Evolutionary conservation across 2,113 vertebrate species (phyloP).

Genomic region (Aphyosemion australe): DNA sequence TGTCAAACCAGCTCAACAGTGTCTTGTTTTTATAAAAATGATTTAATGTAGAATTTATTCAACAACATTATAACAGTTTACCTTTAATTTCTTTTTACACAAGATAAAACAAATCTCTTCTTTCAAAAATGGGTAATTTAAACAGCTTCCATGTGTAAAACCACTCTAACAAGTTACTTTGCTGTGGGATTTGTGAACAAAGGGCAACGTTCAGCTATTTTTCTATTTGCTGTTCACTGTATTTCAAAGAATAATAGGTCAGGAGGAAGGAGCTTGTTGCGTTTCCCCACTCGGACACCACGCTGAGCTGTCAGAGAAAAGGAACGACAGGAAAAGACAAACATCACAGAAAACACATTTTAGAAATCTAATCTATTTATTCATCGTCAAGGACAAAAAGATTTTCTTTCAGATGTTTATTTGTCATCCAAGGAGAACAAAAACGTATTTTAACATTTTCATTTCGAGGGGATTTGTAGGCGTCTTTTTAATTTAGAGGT

Average conservation of each 20-base stretch:
- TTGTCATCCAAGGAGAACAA: neutral
- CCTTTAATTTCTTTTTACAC: too few relatives aligned
- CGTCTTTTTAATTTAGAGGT: too few relatives aligned
- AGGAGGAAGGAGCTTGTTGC: slow-evolving; percentile 5
- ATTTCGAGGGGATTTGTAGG: neutral
- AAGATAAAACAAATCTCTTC: too few relatives aligned
- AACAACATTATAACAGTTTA: too few relatives aligned
- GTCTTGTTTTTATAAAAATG: neutral
- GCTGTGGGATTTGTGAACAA: too few relatives aligned
- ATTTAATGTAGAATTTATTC: too few relatives aligned
- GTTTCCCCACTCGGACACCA: slow-evolving; percentile 21
- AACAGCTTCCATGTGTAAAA: too few relatives aligned
- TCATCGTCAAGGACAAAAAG: neutral
- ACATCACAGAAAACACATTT: slow-evolving; percentile 10
- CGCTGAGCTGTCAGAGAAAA: slow-evolving; percentile 35
- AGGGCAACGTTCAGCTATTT: too few relatives aligned
- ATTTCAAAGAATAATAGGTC: too few relatives aligned
- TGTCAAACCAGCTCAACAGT: slow-evolving; percentile 11
- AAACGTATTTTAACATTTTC: neutral
- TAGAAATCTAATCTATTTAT: neutral
- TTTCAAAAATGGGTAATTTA: too few relatives aligned
- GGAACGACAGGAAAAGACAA: slow-evolving; percentile 33
- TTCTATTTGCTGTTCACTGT: too few relatives aligned
- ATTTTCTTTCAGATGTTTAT: neutral
- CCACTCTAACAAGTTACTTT: too few relatives aligned